These are phyloP conservation scores for Anableps anableps DNA, from an alignment of 2,797 vertebrate species.

Conservation along the genomic window DNA sequence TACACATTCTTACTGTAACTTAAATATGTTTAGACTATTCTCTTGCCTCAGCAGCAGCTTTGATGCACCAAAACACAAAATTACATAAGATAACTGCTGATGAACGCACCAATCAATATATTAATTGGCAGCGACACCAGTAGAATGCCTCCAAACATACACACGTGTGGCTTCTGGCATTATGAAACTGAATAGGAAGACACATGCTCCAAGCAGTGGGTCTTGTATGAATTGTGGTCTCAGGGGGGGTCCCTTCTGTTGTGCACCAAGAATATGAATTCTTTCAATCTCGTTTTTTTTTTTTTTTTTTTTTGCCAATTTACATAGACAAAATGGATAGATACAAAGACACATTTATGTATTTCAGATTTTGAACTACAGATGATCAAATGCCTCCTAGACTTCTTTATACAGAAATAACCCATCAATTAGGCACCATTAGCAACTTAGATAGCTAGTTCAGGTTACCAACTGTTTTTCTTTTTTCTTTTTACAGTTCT, in stretches of 20 bases:
- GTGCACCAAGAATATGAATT: neutral
- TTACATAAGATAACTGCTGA: slow-evolving; percentile 34
- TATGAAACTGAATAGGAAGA: slow-evolving; percentile 63
- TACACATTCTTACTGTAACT: slow-evolving; percentile 34
- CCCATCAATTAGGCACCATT: neutral
- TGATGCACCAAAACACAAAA: slow-evolving; percentile 38
- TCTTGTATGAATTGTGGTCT: neutral
- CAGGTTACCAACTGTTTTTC: neutral
- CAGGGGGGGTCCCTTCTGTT: neutral
- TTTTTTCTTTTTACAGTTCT: neutral
- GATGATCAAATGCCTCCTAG: neutral
- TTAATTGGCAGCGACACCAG: slow-evolving; percentile 44
- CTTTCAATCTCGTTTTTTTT: neutral
- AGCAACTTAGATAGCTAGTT: neutral
- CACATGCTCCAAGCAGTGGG: neutral
- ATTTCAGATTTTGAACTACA: neutral
- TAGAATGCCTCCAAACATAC: slow-evolving; percentile 13
- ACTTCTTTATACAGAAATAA: neutral
- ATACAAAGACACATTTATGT: neutral
- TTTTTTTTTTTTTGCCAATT: neutral
- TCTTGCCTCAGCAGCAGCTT: slow-evolving; percentile 23
- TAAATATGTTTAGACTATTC: slow-evolving; percentile 15
- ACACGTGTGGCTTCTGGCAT: slow-evolving; percentile 30
- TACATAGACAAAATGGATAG: neutral
- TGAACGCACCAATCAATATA: slow-evolving; percentile 55